Conservation (phyloP, 64 coral and sea anemone genomes). For the Montipora efflorescens region DNA sequence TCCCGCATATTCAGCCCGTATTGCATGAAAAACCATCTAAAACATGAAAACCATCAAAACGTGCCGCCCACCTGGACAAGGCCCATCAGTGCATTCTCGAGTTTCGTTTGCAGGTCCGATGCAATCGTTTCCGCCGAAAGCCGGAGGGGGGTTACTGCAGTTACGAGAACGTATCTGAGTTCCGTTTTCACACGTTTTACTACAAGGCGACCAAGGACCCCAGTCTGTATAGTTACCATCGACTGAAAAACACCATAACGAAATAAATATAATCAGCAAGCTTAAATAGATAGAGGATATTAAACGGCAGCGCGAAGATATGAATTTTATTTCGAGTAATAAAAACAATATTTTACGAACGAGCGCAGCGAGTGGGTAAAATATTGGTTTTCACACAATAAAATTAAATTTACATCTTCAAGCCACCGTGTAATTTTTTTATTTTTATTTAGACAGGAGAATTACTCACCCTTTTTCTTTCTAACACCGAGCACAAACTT, state of each 20-base stretch:
- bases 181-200: background rate
- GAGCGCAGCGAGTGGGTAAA: no score
- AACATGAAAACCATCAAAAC: background rate
- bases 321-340: no score
- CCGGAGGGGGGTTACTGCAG: slow-evolving; percentile 30
- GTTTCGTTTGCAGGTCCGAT: background rate
- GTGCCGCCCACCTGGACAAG: slow-evolving; percentile 51
- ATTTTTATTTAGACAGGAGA: no score
- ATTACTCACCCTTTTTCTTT: no score
- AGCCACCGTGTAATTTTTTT: no score
- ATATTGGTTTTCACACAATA: no score
- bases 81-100: background rate
- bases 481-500: no score
- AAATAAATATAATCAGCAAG: background rate
- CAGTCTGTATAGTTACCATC: slow-evolving; percentile 18
- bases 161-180: background rate
- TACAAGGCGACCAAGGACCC: background rate
- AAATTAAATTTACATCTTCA: no score
- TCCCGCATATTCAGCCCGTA: no score
- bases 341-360: no score
- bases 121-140: slow-evolving; percentile 17
- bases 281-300: no score
- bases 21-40: background rate
- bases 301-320: no score
- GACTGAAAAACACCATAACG: background rate